Percentiles rank a stretch among this genome's conserved stretches.
Evolutionary conservation across 2,113 vertebrate species (phyloP).

Genomic region (Catharus fuscescens): DNA sequence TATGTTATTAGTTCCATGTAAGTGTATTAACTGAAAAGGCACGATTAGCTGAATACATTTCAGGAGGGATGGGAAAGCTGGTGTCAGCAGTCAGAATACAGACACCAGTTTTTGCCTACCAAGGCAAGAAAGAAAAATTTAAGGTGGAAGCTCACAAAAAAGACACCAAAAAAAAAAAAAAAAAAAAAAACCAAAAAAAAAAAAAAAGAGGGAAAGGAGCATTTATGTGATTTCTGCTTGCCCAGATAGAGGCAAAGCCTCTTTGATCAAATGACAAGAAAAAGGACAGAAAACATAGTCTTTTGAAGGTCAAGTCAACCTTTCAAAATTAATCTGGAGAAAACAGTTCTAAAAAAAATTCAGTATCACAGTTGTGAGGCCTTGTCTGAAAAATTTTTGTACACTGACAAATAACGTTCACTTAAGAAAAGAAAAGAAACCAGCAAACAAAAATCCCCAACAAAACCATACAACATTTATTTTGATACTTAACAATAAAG

Average conservation of each 20-base stretch:
- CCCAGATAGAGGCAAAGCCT: not conserved
- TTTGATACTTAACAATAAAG: slow-evolving; percentile 46
- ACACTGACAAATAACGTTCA: not conserved
- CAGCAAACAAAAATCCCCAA: not conserved
- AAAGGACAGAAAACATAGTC: not conserved
- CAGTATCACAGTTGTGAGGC: not conserved
- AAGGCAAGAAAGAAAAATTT: not conserved
- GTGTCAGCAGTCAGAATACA: not conserved
- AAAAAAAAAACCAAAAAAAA: not conserved
- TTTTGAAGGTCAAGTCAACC: not conserved
- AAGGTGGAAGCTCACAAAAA: not conserved
- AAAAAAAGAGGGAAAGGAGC: not conserved
- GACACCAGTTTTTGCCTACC: not conserved
- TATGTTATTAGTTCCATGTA: slow-evolving; percentile 52
- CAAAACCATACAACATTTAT: not conserved
- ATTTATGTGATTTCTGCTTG: not conserved
- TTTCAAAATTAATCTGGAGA: not conserved
- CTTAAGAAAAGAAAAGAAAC: not conserved
- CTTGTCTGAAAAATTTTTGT: not conserved
- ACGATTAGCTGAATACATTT: slow-evolving; percentile 30
- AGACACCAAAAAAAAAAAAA: not conserved
- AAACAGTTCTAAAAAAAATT: not conserved
- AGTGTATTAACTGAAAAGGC: slow-evolving; percentile 54
- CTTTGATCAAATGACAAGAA: not conserved
- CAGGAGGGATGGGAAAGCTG: not conserved